phyloP scores from a whole-genome alignment of 2,888 invertebrate genomes.

The Chrysolina haemoptera region DNA sequence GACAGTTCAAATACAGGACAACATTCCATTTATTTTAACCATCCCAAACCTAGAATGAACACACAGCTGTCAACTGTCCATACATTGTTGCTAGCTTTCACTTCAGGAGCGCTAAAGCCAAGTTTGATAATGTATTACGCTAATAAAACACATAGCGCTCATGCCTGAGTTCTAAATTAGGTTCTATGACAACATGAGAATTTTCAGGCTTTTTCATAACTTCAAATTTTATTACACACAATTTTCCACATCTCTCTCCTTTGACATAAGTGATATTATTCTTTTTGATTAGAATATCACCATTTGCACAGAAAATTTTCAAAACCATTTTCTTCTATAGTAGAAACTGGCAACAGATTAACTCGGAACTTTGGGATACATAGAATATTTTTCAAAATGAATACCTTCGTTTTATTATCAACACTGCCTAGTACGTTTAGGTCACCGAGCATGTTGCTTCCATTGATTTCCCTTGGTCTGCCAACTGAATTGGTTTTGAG shows the following conservation, averaged over 20 bases:
- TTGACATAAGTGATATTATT: slow-evolving; percentile 23
- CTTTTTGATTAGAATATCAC: slow-evolving; percentile 34
- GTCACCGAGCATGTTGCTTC: slow-evolving; percentile 34
- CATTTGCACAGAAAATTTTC: slow-evolving; percentile 29
- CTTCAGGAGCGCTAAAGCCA: too few species aligned
- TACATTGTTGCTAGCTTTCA: too few species aligned
- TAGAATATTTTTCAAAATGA: slow-evolving; percentile 38
- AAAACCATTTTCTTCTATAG: slow-evolving; percentile 31
- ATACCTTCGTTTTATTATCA: slow-evolving; percentile 20
- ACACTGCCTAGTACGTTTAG: too few species aligned
- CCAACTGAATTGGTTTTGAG: slow-evolving; percentile 40
- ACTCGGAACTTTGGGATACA: slow-evolving; percentile 36
- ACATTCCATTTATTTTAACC: too few species aligned
- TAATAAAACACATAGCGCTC: slow-evolving; percentile 41
- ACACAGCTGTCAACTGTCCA: too few species aligned
- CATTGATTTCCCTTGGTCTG: slow-evolving; percentile 44
- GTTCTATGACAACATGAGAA: slow-evolving; percentile 3
- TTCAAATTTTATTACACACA: slow-evolving; percentile 28
- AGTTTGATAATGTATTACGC: too few species aligned
- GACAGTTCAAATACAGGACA: too few species aligned
- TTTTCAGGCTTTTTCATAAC: slow-evolving; percentile 1
- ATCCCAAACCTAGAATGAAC: too few species aligned
- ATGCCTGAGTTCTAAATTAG: slow-evolving; percentile 33
- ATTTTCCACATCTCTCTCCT: slow-evolving; percentile 15
- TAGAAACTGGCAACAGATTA: slow-evolving; percentile 20